phyloP scores from a whole-genome alignment of 2,113 vertebrate genomes.

The Megaptera novaeangliae region DNA sequence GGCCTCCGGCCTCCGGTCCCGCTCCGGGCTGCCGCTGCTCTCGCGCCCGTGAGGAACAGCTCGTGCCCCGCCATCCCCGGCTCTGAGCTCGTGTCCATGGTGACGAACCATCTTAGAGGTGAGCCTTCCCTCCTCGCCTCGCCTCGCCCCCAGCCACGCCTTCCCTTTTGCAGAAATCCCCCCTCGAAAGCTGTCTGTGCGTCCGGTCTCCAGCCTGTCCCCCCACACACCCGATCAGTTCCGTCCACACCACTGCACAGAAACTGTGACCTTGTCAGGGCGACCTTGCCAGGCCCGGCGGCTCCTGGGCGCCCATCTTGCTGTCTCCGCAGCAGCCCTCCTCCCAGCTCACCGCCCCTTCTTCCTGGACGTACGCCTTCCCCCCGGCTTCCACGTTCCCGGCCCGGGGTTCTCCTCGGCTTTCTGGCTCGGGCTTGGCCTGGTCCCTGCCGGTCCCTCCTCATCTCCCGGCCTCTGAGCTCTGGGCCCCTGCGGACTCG shows the following conservation, averaged over 20 bases:
- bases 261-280: not conserved
- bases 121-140: not conserved
- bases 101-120: not conserved
- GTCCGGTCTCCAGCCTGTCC: too few species aligned
- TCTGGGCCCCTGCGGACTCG: not conserved
- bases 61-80: not conserved
- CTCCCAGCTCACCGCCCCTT: not conserved
- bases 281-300: not conserved
- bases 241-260: not conserved
- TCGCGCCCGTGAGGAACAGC: too few species aligned
- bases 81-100: accelerated
- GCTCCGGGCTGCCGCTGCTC: not conserved
- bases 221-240: too few species aligned
- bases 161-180: not conserved
- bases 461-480: not conserved
- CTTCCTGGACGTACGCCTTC: not conserved
- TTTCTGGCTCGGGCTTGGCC: not conserved
- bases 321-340: not conserved
- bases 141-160: not conserved
- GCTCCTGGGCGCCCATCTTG: not conserved
- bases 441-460: not conserved
- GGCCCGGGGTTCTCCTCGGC: not conserved
- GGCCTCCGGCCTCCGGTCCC: accelerated
- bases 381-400: accelerated
- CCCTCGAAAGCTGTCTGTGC: not conserved